Evolutionary conservation across 1,140 invertebrate genomes (phyloP).

Genomic region (Drosophila kikkawai): DNA sequence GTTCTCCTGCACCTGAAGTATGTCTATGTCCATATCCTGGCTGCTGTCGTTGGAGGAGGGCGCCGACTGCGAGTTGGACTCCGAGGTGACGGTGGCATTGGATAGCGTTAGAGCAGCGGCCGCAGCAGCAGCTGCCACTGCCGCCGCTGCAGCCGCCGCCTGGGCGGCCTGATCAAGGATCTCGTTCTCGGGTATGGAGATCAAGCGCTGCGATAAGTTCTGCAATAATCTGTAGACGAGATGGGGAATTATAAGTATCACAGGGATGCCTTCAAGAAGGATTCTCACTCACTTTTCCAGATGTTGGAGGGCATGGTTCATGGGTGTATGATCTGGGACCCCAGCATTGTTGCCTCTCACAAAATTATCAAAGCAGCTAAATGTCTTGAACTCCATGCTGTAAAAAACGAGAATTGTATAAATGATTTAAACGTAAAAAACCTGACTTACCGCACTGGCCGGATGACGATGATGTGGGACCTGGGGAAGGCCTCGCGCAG

Average conservation of each 20-base stretch:
- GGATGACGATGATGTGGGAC: slow-evolving; percentile 90
- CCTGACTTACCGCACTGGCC: slow-evolving; percentile 87
- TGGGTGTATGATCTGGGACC: slow-evolving; percentile 90
- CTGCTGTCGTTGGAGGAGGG: slow-evolving; percentile 62
- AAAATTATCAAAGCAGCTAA: slow-evolving; percentile 95
- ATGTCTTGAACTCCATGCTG: slow-evolving; percentile 92
- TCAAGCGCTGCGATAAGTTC: slow-evolving; percentile 86
- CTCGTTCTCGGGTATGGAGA: slow-evolving; percentile 86
- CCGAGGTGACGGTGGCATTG: slow-evolving; percentile 67
- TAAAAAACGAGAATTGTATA: slow-evolving; percentile 50
- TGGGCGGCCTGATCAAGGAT: slow-evolving; percentile 81
- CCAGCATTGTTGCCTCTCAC: slow-evolving; percentile 91
- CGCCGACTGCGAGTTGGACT: slow-evolving; percentile 57
- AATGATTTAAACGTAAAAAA: neutral
- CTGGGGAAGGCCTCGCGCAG: slow-evolving; percentile 89
- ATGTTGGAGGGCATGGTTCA: slow-evolving; percentile 89
- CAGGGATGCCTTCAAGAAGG: too few species aligned
- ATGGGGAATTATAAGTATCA: neutral
- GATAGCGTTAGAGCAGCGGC: slow-evolving; percentile 69
- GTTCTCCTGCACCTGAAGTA: slow-evolving; percentile 86
- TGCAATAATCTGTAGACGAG: slow-evolving; percentile 86
- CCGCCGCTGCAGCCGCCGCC: slow-evolving; percentile 69
- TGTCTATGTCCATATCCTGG: slow-evolving; percentile 86
- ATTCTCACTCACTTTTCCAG: slow-evolving; percentile 87
- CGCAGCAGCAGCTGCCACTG: slow-evolving; percentile 73